Conservation (phyloP, 2,888 invertebrate genomes). For the Tipula vernalis region DNA sequence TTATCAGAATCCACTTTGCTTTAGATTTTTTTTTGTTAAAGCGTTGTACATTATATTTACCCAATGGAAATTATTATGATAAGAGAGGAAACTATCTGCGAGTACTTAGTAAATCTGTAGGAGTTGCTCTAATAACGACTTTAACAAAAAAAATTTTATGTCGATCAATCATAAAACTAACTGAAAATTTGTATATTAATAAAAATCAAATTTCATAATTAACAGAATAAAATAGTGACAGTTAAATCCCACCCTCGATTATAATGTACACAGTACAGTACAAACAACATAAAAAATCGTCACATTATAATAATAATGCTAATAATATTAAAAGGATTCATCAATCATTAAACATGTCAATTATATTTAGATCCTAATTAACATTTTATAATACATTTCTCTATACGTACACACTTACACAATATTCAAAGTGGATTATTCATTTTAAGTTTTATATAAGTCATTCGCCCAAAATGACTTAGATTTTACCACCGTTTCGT, state of each 20-base stretch:
- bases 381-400: not conserved
- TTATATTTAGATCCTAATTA: not conserved
- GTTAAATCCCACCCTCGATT: not conserved
- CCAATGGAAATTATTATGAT: not conserved
- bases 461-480: not conserved
- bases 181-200: not conserved
- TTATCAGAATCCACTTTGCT: not conserved
- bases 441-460: not conserved
- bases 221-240: not conserved
- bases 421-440: not conserved
- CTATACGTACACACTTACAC: not conserved
- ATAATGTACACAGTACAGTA: not conserved
- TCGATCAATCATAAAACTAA: not conserved
- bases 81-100: not conserved
- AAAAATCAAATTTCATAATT: not conserved
- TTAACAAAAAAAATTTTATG: not conserved
- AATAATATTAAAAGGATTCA: not conserved
- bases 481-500: not conserved
- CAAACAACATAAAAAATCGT: not conserved
- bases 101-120: not conserved
- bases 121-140: not conserved
- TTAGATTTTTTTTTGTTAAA: not conserved
- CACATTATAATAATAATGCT: not conserved
- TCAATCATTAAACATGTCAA: not conserved
- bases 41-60: not conserved